Base-by-base conservation (phyloP, 2,888 invertebrate species). In the Sabellastarte sp. region DNA sequence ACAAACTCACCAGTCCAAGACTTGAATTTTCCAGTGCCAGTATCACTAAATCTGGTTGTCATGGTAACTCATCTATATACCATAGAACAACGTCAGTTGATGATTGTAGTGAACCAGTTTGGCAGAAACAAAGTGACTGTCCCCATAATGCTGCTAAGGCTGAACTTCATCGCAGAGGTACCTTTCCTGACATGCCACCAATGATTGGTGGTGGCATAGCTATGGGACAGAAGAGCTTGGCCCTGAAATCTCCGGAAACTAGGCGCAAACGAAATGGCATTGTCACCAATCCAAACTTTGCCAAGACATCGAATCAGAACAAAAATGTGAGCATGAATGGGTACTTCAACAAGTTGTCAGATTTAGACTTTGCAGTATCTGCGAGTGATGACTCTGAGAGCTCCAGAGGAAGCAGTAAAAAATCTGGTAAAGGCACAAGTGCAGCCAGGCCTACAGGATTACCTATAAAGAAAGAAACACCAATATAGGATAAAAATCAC, bases 391-490 rank as follows among this genome's bases (percentile, higher is more conserved):
- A 41, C 55, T 60, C 59, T 65, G 50, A 50, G 57, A 61, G 29
- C 60, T 30, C 26, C 32, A 24, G 57, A 5, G 15, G 3, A 26
- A n/a, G n/a, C n/a, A n/a, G n/a, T n/a, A n/a, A n/a, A n/a, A n/a
- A n/a, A n/a, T 10, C 57, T 5, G 5, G 10, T 10, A 31, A 31
- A n/a, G 24, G 29, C n/a, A 60, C 50, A 31, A 57, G 50, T 28
- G 65, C 65, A 1, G 62, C 69, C 3, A 68, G 84, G 63, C 80
- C 84, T 33, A 91, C 91, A 86, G 91, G 92, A 72, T 90, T 92
- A 77, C 92, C 92, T 74, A 90, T 92, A 90, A 88, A 92, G 80
- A 91, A 92, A 82, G 93, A 93, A 85, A 93, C 92, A 69, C 92
- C 92, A 29, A 78, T 86, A 73, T 85, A 82, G n/a, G n/a, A n/a